These are phyloP conservation scores for Urocynchramus pylzowi DNA, from an alignment of 2,113 vertebrate species.

Conservation along the genomic window DNA sequence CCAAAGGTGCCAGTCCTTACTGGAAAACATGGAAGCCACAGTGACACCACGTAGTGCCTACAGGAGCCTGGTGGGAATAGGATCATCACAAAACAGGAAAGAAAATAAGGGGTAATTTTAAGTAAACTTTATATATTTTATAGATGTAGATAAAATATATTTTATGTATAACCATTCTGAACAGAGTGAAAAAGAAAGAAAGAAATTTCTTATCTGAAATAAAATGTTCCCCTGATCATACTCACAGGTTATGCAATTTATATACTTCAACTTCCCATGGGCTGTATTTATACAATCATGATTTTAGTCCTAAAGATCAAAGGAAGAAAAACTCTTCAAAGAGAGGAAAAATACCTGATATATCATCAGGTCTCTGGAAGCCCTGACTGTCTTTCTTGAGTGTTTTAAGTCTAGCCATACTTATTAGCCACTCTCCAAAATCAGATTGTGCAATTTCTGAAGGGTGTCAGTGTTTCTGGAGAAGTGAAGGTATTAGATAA, in stretches of 20 bases:
- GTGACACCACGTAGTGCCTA: not conserved
- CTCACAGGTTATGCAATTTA: not conserved
- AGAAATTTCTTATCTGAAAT: not conserved
- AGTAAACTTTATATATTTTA: no score
- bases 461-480: not conserved
- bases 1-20: not conserved
- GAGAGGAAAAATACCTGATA: not conserved
- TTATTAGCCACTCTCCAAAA: not conserved
- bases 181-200: not conserved
- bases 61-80: not conserved
- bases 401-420: not conserved
- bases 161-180: not conserved
- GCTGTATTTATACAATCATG: not conserved
- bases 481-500: not conserved
- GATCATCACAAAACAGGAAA: not conserved
- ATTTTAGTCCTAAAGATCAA: not conserved
- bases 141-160: not conserved
- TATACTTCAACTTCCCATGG: not conserved
- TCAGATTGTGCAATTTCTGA: not conserved
- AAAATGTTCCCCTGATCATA: not conserved
- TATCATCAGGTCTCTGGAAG: not conserved
- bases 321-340: not conserved
- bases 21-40: not conserved
- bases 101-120: not conserved
- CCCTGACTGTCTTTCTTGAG: not conserved